phyloP scores from a whole-genome alignment of 2,888 invertebrate species.

The Microplitis deprimator region DNA sequence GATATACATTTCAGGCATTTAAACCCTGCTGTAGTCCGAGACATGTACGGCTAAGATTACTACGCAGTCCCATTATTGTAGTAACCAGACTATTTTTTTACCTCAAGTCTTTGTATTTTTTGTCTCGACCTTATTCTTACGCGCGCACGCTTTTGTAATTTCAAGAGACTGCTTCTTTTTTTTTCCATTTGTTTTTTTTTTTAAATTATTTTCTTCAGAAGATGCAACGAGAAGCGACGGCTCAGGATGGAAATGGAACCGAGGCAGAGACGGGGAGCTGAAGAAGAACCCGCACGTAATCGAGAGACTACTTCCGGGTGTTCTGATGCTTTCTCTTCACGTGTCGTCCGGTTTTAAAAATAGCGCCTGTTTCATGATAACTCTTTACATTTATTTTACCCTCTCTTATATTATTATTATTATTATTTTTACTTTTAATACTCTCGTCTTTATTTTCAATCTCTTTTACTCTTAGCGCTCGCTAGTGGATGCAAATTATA shows the following conservation, averaged over 20 bases:
- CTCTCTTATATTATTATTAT: neutral
- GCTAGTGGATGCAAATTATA: conserved; percentile 37
- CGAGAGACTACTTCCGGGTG: conserved; percentile 38
- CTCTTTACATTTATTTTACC: conserved; percentile 10
- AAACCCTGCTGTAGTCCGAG: conserved; percentile 58
- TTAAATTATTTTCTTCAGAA: conserved; percentile 11
- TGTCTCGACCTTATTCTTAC: conserved; percentile 32
- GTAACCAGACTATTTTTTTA: conserved; percentile 43
- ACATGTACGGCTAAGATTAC: conserved; percentile 64
- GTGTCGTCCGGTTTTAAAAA: conserved; percentile 26
- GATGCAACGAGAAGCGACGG: conserved; percentile 6
- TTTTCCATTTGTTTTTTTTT: too few species aligned
- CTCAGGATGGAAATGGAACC: conserved; percentile 28
- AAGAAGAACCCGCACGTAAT: conserved; percentile 36
- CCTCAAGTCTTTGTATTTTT: conserved; percentile 10
- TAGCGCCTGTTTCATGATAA: conserved; percentile 4
- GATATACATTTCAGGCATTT: conserved; percentile 67
- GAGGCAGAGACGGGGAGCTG: conserved; percentile 11
- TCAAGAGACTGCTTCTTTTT: conserved; percentile 12
- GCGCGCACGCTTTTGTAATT: conserved; percentile 29
- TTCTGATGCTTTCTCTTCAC: conserved; percentile 15
- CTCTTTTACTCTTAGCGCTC: neutral
- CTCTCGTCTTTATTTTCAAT: too few species aligned
- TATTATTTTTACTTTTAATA: too few species aligned
- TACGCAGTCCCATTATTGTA: conserved; percentile 62